Conservation (phyloP, 64 coral and sea anemone genomes). For the Porites australiensis region DNA sequence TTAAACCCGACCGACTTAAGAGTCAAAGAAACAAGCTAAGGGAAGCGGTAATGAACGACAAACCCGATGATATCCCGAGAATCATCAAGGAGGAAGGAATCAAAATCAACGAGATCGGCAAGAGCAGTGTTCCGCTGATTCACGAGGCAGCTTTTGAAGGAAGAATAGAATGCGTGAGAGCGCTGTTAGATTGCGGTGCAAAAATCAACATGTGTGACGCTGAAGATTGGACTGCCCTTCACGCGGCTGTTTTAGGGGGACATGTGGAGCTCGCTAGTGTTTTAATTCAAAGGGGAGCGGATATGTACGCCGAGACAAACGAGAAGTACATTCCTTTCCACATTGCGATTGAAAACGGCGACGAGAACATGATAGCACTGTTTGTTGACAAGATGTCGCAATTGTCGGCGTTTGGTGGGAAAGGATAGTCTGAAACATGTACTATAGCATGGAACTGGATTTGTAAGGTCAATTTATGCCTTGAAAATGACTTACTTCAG, state of each 20-base stretch:
- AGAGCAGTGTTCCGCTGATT: not conserved
- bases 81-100: constrained; percentile 28
- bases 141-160: constrained; percentile 39
- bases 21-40: not conserved
- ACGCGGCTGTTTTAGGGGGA: constrained; percentile 31
- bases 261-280: constrained; percentile 41
- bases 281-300: constrained; percentile 25
- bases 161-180: constrained; percentile 8
- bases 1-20: not conserved
- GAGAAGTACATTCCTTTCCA: constrained; percentile 55
- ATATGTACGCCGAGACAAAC: constrained; percentile 30
- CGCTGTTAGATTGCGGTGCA: constrained; percentile 27
- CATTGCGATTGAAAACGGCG: constrained; percentile 22
- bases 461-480: not conserved
- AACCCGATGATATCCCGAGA: constrained; percentile 9
- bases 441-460: not conserved
- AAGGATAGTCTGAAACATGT: not conserved
- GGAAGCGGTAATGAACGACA: constrained; percentile 21
- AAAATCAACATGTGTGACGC: constrained; percentile 12
- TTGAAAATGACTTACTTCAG: not conserved
- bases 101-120: constrained; percentile 18
- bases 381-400: constrained; percentile 27
- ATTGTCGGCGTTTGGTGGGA: not conserved
- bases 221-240: constrained; percentile 37
- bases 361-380: constrained; percentile 31